Percentiles rank a stretch among this genome's conserved stretches.
Evolutionary conservation across 2,888 invertebrate genomes (phyloP).

Genomic region (Yponomeuta malinellus): DNA sequence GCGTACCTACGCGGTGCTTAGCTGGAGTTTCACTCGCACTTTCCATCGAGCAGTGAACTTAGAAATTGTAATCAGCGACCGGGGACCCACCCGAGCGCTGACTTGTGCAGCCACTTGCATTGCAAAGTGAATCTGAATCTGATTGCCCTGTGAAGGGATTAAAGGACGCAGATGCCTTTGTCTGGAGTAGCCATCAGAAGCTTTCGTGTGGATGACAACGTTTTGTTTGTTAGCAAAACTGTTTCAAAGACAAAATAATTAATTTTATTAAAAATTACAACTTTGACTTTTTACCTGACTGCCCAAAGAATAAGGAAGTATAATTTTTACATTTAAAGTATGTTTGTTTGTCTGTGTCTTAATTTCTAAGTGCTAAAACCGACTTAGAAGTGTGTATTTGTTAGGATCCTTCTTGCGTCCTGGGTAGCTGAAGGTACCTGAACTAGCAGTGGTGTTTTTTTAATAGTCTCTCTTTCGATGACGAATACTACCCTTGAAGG

Average conservation of each 20-base stretch:
- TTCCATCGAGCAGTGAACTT: conserved; percentile 23
- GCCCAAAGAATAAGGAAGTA: too few species aligned
- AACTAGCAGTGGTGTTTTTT: too few species aligned
- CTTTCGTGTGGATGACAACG: too few species aligned
- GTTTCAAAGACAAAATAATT: too few species aligned
- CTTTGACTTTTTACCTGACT: too few species aligned
- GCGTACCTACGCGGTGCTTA: conserved; percentile 2
- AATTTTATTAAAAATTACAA: too few species aligned
- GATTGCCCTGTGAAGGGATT: background rate
- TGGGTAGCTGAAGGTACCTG: too few species aligned
- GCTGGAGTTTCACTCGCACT: conserved; percentile 30
- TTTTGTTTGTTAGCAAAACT: too few species aligned
- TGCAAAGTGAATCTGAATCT: conserved; percentile 10
- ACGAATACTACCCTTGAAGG: background rate
- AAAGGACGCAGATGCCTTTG: background rate
- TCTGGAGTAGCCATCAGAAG: background rate
- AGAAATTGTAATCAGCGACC: conserved; percentile 19
- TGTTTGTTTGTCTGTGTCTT: background rate
- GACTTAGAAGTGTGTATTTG: too few species aligned
- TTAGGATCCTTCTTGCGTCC: too few species aligned
- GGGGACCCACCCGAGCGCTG: conserved; percentile 11
- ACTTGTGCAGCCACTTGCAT: conserved; percentile 14
- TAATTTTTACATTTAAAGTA: too few species aligned
- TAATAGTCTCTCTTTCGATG: background rate
- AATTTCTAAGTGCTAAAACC: background rate